Base-by-base conservation (phyloP, 2,888 invertebrate genomes). In the Mythimna pallens region DNA sequence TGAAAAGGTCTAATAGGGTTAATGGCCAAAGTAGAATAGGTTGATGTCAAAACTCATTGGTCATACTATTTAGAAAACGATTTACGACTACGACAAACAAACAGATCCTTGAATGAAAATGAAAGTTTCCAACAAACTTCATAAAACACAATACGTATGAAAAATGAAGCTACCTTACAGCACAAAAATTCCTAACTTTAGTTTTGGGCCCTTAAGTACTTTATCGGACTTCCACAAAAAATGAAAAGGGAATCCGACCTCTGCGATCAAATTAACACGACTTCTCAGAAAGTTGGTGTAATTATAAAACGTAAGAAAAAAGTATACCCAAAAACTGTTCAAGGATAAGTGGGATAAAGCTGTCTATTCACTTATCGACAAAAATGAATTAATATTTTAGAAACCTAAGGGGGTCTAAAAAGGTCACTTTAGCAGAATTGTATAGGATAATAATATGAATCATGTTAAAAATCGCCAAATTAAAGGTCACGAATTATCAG, bases 261-360 rank as follows among this genome's bases (percentile, higher is more conserved):
- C 80, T 61, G 76, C 81, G 81, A 86, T 85, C 82, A 86, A 86
- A 89, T 89, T 89, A 90, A 89, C 88, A 84, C 82, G 84, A 83
- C 78, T 82, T 81, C 76, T 80, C 78, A 61, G 22, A 83, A 87
- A 89, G 82, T 90, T 89, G 65, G 69, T 78, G 84, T 88, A 89
- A 89, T 91, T 88, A 88, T 86, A 86, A 90, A 90, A 87, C 74
- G 83, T 79, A 81, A 82, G 87, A 84, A 79, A 81, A 83, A 84
- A 86, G 84, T 84, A 73, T 80, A 74, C 86, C 61, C 54, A 17
- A 78, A 58, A 82, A 82, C 69, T 68, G 78, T 84, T 65, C 70
- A 71, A 82, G 67, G 80, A 73, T 84, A 71, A 83, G 65, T 67
- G 43, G 54, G 4, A 76, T 80, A 85, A 83, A 58, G 83, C 47